Evolutionary conservation across 2,888 invertebrate species (phyloP).

Genomic region (Neria commutata): DNA sequence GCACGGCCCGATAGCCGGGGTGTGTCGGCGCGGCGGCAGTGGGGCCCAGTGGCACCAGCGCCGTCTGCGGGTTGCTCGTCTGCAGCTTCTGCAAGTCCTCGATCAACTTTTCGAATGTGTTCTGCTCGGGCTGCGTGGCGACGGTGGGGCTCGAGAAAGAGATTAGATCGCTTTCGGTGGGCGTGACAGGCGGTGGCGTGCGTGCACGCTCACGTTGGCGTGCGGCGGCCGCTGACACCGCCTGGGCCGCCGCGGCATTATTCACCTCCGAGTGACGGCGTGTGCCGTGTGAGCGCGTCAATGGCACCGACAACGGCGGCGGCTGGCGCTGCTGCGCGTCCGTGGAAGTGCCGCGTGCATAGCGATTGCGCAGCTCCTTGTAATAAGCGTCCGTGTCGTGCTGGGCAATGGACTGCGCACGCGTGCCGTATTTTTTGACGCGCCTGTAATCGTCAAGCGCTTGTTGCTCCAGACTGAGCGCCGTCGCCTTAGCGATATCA

Average conservation of each 20-base stretch:
- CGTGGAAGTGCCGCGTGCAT: slow-evolving; percentile 18
- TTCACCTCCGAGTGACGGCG: slow-evolving; percentile 50
- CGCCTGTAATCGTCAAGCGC: slow-evolving; percentile 82
- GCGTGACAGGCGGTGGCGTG: slow-evolving; percentile 44
- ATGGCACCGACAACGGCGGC: slow-evolving; percentile 9
- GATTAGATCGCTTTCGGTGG: slow-evolving; percentile 68
- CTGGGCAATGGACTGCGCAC: slow-evolving; percentile 25
- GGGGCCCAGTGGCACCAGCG: slow-evolving; percentile 46
- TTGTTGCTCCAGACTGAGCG: slow-evolving; percentile 83
- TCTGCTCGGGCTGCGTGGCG: slow-evolving; percentile 63
- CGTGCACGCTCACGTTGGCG: slow-evolving; percentile 37
- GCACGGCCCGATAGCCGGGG: slow-evolving; percentile 7
- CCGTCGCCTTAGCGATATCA: slow-evolving; percentile 86
- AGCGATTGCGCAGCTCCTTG: slow-evolving; percentile 18
- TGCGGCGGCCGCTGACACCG: slow-evolving; percentile 1
- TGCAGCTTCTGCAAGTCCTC: slow-evolving; percentile 64
- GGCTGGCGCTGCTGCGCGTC: slow-evolving; percentile 16
- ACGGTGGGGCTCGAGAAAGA: slow-evolving; percentile 72
- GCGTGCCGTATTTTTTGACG: slow-evolving; percentile 60
- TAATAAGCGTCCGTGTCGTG: too few species aligned
- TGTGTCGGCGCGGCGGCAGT: slow-evolving; percentile 39
- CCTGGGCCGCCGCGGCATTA: slow-evolving; percentile 21
- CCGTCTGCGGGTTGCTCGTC: slow-evolving; percentile 40
- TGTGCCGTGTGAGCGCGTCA: slow-evolving; percentile 31
- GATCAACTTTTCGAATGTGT: slow-evolving; percentile 68